Evolutionary conservation across 2,888 invertebrate species (phyloP), one percentile per base, ranked within the genome.

Genomic region (Tetranychus truncatus): DNA sequence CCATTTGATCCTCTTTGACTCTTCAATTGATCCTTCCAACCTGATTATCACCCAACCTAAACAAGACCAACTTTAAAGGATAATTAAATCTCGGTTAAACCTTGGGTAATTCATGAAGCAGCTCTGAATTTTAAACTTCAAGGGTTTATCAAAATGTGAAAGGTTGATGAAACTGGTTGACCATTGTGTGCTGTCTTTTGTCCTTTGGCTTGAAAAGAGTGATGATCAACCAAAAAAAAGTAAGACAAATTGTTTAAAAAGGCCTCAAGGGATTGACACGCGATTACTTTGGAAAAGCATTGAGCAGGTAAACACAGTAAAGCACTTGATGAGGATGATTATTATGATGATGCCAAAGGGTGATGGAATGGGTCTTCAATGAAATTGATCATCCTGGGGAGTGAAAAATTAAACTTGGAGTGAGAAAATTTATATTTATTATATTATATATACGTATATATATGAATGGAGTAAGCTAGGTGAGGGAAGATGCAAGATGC

Each of bases 231-330:
- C 34, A 34, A 34, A 55, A 34, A 55, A 55, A 55, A 55, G 55
- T 55, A 55, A 55, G 55, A 55, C 55, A 55, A 55, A 55, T 55
- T 55, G 55, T 55, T 55, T 55, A 55, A 55, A 55, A 55, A 55
- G 55, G 11, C 55, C 55, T 55, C 55, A 55, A 55, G 55, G 55
- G 55, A 55, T 55, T 15, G 55, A 15, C 55, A 55, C 9, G 55
- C 34, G 34, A 34, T 34, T 34, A 34, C 34, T 34, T 34, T 55
- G 9, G 55, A 55, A 15, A 15, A 55, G 55, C 15, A 15, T 55
- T 9, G 15, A 55, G 11, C 55, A 55, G 15, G 55, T 55, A 55
- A 55, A 55, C 55, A 55, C 15, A 15, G 55, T 55, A 55, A 55
- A 55, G 55, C 55, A 55, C 55, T 55, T 55, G 55, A 9, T 15